These are phyloP conservation scores for Athene cunicularia DNA, from an alignment of 2,113 vertebrate genomes.

Conservation along the genomic window DNA sequence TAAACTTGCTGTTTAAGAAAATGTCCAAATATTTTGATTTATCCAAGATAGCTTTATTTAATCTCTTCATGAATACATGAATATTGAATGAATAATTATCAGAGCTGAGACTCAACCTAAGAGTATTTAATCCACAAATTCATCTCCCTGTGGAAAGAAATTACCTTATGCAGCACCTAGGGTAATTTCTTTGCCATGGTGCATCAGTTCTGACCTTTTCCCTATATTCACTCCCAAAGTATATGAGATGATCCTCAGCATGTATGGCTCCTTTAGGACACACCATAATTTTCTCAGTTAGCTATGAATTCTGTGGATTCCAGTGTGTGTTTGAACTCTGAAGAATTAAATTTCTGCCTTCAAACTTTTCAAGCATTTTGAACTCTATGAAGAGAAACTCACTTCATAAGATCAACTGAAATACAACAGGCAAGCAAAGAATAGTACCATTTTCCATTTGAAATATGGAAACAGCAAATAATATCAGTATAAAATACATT, in stretches of 20 bases:
- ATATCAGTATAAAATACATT: neutral
- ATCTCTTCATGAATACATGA: neutral
- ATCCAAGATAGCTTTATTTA: neutral
- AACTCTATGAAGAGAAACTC: neutral
- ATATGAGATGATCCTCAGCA: neutral
- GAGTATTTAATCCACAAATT: neutral
- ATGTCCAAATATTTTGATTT: neutral
- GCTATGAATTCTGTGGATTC: neutral
- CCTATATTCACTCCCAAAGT: neutral
- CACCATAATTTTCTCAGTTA: neutral
- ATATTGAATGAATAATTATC: neutral
- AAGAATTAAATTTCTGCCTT: neutral
- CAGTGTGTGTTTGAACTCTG: neutral
- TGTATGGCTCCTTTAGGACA: neutral
- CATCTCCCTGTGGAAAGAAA: neutral
- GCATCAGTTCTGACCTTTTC: conserved; percentile 34
- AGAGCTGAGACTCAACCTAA: neutral
- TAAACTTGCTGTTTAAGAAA: neutral
- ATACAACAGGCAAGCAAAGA: neutral
- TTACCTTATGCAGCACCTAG: neutral
- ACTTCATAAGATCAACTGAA: neutral
- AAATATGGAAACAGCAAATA: neutral
- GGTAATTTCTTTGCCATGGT: neutral
- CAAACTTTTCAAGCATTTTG: neutral
- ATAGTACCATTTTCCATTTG: neutral